phyloP scores from a whole-genome alignment of 2,888 invertebrate genomes.

The Orthosia gracilis region DNA sequence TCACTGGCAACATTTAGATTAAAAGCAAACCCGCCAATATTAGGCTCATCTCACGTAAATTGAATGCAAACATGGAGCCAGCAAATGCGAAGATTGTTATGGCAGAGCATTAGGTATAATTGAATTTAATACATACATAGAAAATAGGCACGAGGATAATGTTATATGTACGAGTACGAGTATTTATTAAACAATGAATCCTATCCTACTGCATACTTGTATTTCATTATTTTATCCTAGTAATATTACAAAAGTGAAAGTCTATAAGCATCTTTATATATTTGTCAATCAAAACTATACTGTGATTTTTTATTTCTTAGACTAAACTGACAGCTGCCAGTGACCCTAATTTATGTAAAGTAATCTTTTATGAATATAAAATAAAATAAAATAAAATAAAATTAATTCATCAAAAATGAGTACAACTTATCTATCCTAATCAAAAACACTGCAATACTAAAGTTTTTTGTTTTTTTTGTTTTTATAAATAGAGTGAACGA shows the following conservation, averaged over 20 bases:
- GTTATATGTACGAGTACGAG: neutral
- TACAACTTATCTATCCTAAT: too few relatives aligned
- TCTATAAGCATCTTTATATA: neutral
- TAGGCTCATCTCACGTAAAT: slow-evolving; percentile 69
- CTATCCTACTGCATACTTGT: neutral
- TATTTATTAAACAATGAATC: neutral
- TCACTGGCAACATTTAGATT: slow-evolving; percentile 70
- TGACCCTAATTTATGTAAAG: too few relatives aligned
- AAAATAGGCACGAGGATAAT: neutral
- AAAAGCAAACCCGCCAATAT: slow-evolving; percentile 69
- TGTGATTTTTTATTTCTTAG: too few relatives aligned
- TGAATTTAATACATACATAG: slow-evolving; percentile 47
- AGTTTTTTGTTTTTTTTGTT: too few relatives aligned
- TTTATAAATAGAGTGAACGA: too few relatives aligned
- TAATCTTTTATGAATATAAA: too few relatives aligned
- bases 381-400: too few relatives aligned
- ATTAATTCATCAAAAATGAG: too few relatives aligned
- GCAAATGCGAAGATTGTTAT: slow-evolving; percentile 57
- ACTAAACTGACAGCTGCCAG: too few relatives aligned
- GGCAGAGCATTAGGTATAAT: slow-evolving; percentile 54
- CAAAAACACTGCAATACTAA: too few relatives aligned
- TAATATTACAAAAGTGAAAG: neutral
- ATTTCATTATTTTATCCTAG: neutral
- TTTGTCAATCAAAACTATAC: neutral
- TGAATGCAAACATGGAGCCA: slow-evolving; percentile 71